Percentiles rank a stretch among this genome's conserved stretches.
Conservation (phyloP, 2,797 vertebrate species). For the Eospalax fontanierii region DNA sequence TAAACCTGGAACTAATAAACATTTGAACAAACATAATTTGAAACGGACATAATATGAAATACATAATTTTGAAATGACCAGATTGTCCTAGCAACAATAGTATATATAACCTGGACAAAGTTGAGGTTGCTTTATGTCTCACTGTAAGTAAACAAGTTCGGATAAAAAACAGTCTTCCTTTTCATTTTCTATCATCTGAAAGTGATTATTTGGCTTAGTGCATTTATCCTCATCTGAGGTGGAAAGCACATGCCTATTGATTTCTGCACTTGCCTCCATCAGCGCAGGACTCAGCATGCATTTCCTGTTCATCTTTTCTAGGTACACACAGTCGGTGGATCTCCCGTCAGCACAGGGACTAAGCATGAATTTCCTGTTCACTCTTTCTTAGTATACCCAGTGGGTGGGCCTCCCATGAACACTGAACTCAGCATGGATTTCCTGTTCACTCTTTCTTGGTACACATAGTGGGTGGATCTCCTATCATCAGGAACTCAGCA, state of each 20-base stretch:
- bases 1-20: neutral
- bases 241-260: neutral
- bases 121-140: rapidly evolving
- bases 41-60: neutral
- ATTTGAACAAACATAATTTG: neutral
- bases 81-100: neutral
- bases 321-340: neutral
- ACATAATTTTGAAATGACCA: neutral
- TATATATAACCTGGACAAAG: rapidly evolving
- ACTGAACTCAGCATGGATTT: neutral
- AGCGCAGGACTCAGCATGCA: neutral
- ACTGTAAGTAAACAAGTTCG: neutral
- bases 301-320: neutral
- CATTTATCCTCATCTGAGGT: neutral
- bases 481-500: neutral
- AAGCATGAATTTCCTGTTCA: neutral
- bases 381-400: neutral
- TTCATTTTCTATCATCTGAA: neutral
- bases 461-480: neutral
- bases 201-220: neutral
- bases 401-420: neutral
- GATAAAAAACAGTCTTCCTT: neutral
- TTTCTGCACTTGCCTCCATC: neutral
- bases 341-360: neutral
- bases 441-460: neutral